Evolutionary conservation across 2,797 vertebrate genomes (phyloP), one percentile per base, ranked within the genome.

Genomic region (Myotis planiceps): DNA sequence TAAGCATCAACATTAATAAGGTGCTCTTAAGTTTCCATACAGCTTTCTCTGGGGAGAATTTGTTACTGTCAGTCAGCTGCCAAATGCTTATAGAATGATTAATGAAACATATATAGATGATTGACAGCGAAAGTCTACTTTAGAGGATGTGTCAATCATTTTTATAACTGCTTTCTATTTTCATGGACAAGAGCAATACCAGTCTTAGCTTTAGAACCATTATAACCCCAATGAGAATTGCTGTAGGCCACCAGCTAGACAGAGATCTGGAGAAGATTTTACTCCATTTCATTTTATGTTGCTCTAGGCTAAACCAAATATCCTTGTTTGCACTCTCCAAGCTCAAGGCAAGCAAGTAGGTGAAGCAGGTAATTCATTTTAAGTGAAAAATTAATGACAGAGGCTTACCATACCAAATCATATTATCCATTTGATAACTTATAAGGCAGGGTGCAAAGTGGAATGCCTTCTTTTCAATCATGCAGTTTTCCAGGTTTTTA

Each of bases 41-140:
- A 74, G 95, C 42, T 86, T 97, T 96, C 97, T 88, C 71, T 63
- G 32, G 92, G 96, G 94, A 97, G 95, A 98, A 94, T 97, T 88
- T 55, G n/a, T 88, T 97, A 82, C 3, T 96, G 71, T 97, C 97
- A 97, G 82, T 95, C 42, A 97, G 69, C 81, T 98, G 94, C 96
- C 95, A 97, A 71, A 53, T 32, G 13, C 96, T 97, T 97, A 55
- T 75, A 76, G 74, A 95, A 55, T 96, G 97, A 98, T 97, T 97
- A 97, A 98, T 98, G 95, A 97, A 76, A 88, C 92, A 86, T 27
- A 69, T 96, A 97, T 95, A 96, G 90, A 76, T 96, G 97, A 92
- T 32, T 96, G 96, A 93, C 97, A 97, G 92, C 92, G 95, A 92
- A 96, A 97, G 95, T 82, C 94, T 94, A 42, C 93, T 97, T 97